Evolutionary conservation across 2,888 invertebrate genomes (phyloP), one percentile per base, ranked within the genome.

Genomic region (Caenorhabditis uteleia): DNA sequence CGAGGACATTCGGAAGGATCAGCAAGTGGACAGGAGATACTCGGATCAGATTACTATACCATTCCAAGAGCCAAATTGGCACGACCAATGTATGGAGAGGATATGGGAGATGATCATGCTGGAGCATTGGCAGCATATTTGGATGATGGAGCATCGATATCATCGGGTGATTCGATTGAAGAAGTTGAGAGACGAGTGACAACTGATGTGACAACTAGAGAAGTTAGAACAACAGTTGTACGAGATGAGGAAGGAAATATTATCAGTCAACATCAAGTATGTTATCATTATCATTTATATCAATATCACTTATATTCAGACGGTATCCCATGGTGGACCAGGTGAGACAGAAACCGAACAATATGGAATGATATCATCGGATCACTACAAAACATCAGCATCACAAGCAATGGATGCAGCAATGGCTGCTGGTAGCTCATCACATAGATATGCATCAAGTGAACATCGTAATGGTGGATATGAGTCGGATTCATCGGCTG

Each of bases 141-240:
- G 33, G 75, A 74, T 36, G 75, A 75, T 50, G 75, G 75, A 18
- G 70, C 56, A 8, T 75, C 75, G 0, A 68, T 75, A 16, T 69
- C 71, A 7, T 68, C 69, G 12, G 75, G 62, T 43, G 75, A 68
- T 34, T 60, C 62, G 10, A 34, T 75, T 29, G 75, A 71, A 46
- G 74, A 71, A 46, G 62, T 81, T 54, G 80, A 82, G 57, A 65
- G 80, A 54, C 39, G 77, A 38, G 80, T 82, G 14, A 81, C 77
- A 3, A 82, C 80, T 26, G 80, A 80, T 42, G 77, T 79, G 49
- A 77, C 78, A 10, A 76, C 75, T 0, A 61, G 70, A 43, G 78
- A 78, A 60, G 65, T 75, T 36, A 21, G 71, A 43, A 75, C 75
- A 21, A 75, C 75, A 14, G 74, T 68, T 8, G 70, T 74, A 16